Base-by-base conservation (phyloP, 2,888 invertebrate species). In the Tachina fera region DNA sequence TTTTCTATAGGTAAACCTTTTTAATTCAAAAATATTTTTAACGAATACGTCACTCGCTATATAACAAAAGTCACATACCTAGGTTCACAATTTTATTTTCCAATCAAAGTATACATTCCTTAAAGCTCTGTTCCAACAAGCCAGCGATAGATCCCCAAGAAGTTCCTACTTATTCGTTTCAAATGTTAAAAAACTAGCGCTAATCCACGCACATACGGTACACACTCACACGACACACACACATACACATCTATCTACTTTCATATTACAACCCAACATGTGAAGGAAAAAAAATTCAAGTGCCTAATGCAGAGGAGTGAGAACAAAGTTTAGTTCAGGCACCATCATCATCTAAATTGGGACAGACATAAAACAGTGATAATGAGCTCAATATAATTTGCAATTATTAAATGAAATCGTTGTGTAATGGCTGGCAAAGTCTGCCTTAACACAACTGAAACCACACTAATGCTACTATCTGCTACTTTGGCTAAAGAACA, bases 321-420 rank as follows among this genome's bases (percentile, higher is more conserved):
- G 60, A 65, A 49, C 5, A 39, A 53, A 14, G 60, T 63, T 71
- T 71, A 53, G 43, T 45, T 63, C 56, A 58, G 75, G 22, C 22
- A 22, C 68, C 79, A 56, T 58, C 75, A 79, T 86, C 79, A 86
- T 83, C 75, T 72, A 86, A 86, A 86, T 86, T 79, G 86, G 86
- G 86, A 86, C 86, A 86, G 86, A 86, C 86, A 86, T 86, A 86
- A 86, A 86, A 80, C 86, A 86, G 87, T 89, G 88, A 89, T 91
- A 91, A 91, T 91, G 91, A 91, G 91, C 90, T 90, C 90, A 90
- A 91, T 91, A 91, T 91, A 89, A 90, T 89, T 91, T 91, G 91
- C 91, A 91, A 91, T 91, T 91, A 91, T 91, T 90, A 91, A 91
- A 91, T 91, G 91, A 91, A 31, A 90, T 91, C 90, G 91, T 90